Evolutionary conservation across 1,140 invertebrate species (phyloP).

Genomic region (Megalopta genalis): DNA sequence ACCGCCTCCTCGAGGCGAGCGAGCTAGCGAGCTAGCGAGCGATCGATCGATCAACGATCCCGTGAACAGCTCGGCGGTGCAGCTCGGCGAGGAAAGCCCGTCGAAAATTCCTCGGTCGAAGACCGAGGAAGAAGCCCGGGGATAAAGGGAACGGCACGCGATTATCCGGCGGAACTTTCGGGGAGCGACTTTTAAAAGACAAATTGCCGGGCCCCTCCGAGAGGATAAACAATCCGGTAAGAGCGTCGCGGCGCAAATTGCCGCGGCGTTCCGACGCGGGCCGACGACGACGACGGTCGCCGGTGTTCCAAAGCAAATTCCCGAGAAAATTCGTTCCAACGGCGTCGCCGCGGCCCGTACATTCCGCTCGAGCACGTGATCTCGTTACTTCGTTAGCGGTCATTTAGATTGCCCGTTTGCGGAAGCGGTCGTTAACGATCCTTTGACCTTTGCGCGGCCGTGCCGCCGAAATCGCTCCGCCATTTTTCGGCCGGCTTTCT

Average conservation of each 20-base stretch:
- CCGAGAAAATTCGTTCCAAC: slow-evolving; percentile 20
- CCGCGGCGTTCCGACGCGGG: not conserved
- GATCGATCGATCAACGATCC: no score
- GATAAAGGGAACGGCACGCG: no score
- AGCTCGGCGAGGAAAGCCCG: no score
- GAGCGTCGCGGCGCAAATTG: not conserved
- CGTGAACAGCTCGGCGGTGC: no score
- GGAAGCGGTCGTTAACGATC: slow-evolving; percentile 23
- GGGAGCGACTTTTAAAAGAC: no score
- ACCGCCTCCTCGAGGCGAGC: no score
- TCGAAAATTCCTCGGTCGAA: no score
- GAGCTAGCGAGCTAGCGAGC: no score
- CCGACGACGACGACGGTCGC: no score
- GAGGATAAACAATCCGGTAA: not conserved
- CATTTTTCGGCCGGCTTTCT: not conserved
- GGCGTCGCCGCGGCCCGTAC: not conserved
- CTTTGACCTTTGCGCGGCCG: slow-evolving; percentile 4
- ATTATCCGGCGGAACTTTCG: no score
- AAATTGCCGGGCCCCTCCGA: no score
- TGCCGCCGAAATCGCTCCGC: not conserved
- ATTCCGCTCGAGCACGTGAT: slow-evolving; percentile 7
- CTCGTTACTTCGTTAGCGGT: slow-evolving; percentile 42
- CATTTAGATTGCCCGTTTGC: slow-evolving; percentile 33
- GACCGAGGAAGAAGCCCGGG: no score
- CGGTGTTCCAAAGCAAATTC: slow-evolving; percentile 11